A percentile compares a stretch with the other conserved stretches of the same genome.
Conservation (phyloP, 2,113 vertebrate genomes). For the Heterotilapia buettikoferi region DNA sequence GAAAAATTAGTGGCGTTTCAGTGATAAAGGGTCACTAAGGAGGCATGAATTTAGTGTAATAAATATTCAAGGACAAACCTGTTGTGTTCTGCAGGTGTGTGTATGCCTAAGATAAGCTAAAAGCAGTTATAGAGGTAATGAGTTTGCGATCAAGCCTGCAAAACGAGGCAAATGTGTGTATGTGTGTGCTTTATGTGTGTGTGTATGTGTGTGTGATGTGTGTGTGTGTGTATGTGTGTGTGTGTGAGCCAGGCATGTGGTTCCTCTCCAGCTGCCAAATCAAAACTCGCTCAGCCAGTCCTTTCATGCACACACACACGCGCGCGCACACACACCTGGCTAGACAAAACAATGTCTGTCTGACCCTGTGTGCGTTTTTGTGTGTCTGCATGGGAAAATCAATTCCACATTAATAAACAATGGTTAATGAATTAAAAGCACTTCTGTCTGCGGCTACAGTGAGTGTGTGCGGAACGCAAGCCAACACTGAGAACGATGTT, state of each 20-base stretch:
- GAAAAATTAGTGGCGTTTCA: neutral
- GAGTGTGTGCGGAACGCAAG: neutral
- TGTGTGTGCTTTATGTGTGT: neutral
- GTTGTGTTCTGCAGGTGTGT: neutral
- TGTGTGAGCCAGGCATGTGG: slow-evolving; percentile 5
- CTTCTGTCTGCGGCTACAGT: neutral
- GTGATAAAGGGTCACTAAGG: neutral
- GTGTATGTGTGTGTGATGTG: neutral
- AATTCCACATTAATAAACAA: slow-evolving; percentile 5
- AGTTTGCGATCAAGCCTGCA: neutral
- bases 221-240: slow-evolving; percentile 1
- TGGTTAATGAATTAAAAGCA: neutral
- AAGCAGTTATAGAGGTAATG: neutral
- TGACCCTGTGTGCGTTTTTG: neutral
- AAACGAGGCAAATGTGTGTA: neutral
- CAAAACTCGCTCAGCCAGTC: slow-evolving; percentile 38
- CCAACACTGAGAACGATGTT: neutral
- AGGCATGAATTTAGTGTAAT: neutral
- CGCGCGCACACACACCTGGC: slow-evolving; percentile 5
- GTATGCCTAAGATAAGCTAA: neutral
- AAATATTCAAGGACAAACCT: slow-evolving; percentile 5
- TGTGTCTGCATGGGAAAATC: slow-evolving; percentile 6
- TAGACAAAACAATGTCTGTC: slow-evolving; percentile 44
- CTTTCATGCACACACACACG: neutral
- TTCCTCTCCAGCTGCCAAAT: slow-evolving; percentile 25